Conservation (phyloP, 2,797 vertebrate genomes). For the Alauda arvensis region DNA sequence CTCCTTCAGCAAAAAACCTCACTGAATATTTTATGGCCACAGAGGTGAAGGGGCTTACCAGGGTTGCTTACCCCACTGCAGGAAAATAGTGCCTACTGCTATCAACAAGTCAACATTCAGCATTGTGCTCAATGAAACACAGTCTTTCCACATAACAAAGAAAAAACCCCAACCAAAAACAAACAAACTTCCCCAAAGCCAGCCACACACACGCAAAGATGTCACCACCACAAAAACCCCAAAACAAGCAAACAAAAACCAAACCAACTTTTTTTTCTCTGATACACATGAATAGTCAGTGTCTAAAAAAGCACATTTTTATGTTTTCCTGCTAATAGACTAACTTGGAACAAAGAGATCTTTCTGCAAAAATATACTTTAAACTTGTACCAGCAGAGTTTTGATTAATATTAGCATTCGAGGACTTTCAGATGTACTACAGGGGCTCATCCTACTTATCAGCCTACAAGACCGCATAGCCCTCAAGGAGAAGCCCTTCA, state of each 20-base stretch:
- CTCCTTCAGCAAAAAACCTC: background rate
- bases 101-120: background rate
- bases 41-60: background rate
- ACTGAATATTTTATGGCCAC: background rate
- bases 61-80: background rate
- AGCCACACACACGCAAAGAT: background rate
- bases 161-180: background rate
- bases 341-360: background rate
- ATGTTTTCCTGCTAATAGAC: background rate
- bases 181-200: background rate
- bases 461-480: background rate
- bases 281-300: background rate
- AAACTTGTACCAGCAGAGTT: background rate
- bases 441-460: background rate
- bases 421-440: background rate
- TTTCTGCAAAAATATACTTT: background rate
- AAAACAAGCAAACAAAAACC: background rate
- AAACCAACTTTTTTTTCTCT: background rate
- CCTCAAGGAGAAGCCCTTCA: background rate
- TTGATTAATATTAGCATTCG: background rate
- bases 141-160: background rate
- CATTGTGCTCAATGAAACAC: background rate
- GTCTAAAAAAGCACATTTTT: background rate
- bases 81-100: background rate
- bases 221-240: accelerated